phyloP scores from a whole-genome alignment of 2,797 vertebrate species.

The Epinephelus malabaricus region DNA sequence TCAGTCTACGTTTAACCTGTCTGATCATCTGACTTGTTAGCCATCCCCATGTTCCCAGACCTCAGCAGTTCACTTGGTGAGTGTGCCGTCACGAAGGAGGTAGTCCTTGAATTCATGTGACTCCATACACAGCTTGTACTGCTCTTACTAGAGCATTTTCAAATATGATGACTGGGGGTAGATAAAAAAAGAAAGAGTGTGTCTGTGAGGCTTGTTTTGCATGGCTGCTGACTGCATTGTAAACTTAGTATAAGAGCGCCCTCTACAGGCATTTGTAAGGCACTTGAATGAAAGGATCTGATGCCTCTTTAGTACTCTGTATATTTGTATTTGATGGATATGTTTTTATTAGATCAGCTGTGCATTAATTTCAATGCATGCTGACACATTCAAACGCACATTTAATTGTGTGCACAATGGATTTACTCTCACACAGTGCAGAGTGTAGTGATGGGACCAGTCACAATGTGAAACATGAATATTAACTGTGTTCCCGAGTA shows the following conservation, averaged over 20 bases:
- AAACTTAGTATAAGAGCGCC: constrained; percentile 38
- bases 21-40: background rate
- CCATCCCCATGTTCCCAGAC: background rate
- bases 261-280: constrained; percentile 45
- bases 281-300: constrained; percentile 34
- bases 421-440: background rate
- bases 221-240: constrained; percentile 18
- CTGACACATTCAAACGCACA: constrained; percentile 35
- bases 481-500: constrained; percentile 4
- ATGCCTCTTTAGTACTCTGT: constrained; percentile 56
- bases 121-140: background rate
- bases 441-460: constrained; percentile 2
- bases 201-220: constrained; percentile 16
- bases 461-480: constrained; percentile 28
- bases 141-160: background rate
- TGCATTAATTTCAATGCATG: constrained; percentile 40
- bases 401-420: constrained; percentile 17
- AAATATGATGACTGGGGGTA: background rate
- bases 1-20: background rate
- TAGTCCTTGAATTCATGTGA: background rate
- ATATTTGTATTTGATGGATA: constrained; percentile 50
- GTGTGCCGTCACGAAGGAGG: background rate
- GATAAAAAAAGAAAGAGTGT: background rate
- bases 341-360: constrained; percentile 36
- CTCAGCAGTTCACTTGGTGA: background rate